These are phyloP conservation scores for Phylloscopus trochiloides DNA, from an alignment of 2,113 vertebrate species.

Conservation along the genomic window DNA sequence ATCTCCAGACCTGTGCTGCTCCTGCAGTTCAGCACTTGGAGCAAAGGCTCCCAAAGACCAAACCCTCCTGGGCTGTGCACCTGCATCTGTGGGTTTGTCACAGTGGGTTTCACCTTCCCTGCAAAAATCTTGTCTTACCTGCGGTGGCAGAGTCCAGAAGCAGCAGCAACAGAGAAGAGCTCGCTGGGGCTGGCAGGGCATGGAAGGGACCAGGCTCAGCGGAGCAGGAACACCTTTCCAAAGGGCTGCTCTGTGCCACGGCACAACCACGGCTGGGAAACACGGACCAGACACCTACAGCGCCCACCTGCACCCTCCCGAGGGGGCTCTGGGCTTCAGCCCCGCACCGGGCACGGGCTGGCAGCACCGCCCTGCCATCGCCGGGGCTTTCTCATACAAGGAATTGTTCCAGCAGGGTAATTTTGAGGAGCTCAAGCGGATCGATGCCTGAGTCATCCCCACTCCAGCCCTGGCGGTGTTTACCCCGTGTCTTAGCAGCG, in stretches of 20 bases:
- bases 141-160: background rate
- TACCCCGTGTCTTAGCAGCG: constrained; percentile 11
- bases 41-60: background rate
- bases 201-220: background rate
- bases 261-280: background rate
- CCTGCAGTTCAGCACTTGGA: rapidly evolving
- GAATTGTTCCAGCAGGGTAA: rapidly evolving
- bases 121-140: background rate
- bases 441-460: background rate
- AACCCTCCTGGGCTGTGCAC: no score
- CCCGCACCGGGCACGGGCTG: rapidly evolving
- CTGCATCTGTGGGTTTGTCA: background rate
- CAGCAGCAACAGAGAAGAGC: background rate
- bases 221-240: background rate
- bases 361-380: background rate
- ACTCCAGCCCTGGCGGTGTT: background rate
- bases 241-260: rapidly evolving
- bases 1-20: background rate
- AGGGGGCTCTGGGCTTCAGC: background rate
- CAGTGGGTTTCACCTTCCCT: rapidly evolving
- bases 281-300: rapidly evolving
- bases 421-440: background rate
- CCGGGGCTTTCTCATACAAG: rapidly evolving
- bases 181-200: background rate
- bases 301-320: rapidly evolving